phyloP scores from a whole-genome alignment of 2,797 vertebrate species.

The Pseudotriccus pelzelni region DNA sequence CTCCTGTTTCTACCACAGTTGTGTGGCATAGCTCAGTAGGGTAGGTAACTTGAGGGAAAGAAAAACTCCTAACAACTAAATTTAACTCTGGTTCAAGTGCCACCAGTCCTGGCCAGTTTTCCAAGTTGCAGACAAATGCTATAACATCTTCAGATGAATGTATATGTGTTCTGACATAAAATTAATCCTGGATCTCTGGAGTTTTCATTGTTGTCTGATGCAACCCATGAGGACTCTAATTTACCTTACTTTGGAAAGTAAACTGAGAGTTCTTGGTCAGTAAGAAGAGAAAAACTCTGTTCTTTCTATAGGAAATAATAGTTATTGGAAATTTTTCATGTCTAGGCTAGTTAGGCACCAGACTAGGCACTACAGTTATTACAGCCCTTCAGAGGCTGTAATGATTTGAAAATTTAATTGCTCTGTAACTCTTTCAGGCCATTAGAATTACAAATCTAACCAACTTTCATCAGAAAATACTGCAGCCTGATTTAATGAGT shows the following conservation, averaged over 20 bases:
- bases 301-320: neutral
- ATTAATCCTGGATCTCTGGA: neutral
- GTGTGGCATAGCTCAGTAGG: neutral
- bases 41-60: neutral
- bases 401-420: neutral
- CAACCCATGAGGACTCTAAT: neutral
- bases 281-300: neutral
- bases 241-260: neutral
- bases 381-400: neutral
- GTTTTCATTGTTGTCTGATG: neutral
- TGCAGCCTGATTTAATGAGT: neutral
- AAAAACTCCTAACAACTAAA: neutral
- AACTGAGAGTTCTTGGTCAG: neutral
- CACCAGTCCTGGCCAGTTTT: neutral
- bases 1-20: neutral
- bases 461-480: neutral
- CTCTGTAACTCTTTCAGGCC: neutral
- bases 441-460: neutral
- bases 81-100: neutral
- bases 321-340: neutral
- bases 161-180: neutral
- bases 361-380: neutral
- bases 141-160: neutral
- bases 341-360: neutral
- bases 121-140: neutral